Percentiles rank a stretch among this genome's conserved stretches.
phyloP scores from a whole-genome alignment of 2,113 vertebrate genomes.

The Thinocorus orbignyianus region DNA sequence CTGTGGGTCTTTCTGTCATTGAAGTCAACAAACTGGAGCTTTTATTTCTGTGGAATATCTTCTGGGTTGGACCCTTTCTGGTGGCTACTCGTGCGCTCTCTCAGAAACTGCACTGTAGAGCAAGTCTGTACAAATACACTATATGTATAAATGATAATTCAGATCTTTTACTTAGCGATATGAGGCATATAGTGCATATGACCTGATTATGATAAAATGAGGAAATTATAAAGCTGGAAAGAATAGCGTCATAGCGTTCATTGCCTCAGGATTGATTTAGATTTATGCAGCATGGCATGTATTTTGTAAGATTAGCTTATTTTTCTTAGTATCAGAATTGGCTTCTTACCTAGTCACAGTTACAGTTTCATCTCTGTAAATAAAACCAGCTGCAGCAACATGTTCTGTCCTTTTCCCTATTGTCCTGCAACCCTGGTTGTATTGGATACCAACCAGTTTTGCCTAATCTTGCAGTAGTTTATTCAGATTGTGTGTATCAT shows the following conservation, averaged over 20 bases:
- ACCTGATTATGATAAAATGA: neutral
- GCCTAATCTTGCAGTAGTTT: neutral
- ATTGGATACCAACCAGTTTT: neutral
- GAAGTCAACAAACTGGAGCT: neutral
- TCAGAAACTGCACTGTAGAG: neutral
- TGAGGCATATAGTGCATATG: neutral
- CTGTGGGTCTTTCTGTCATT: neutral
- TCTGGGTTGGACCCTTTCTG: neutral
- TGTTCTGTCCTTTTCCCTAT: neutral
- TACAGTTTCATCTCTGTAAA: neutral
- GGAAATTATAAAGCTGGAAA: neutral
- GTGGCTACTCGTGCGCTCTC: neutral
- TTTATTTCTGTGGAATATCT: neutral
- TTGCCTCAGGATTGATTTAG: neutral
- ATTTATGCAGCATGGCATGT: neutral
- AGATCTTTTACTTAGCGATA: neutral
- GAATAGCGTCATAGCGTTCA: neutral
- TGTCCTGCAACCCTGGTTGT: neutral
- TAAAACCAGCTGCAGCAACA: neutral
- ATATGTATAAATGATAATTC: neutral
- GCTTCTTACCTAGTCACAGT: neutral
- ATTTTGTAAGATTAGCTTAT: neutral
- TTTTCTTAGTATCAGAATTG: neutral
- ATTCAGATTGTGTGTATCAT: neutral
- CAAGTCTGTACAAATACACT: neutral